Conservation (phyloP, 2,113 vertebrate species). For the Megaptera novaeangliae region DNA sequence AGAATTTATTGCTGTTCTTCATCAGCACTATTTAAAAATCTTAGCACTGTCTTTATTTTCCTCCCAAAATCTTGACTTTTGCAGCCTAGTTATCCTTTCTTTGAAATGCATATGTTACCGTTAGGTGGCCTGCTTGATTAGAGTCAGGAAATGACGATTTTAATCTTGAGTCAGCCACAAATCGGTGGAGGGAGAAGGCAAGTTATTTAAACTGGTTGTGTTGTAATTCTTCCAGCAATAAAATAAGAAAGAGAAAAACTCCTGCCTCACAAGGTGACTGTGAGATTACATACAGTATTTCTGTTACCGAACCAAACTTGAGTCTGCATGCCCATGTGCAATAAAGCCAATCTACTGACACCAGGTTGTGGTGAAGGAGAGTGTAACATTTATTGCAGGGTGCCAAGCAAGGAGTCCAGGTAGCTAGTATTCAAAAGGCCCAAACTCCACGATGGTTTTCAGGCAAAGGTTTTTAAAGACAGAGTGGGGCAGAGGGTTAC, state of each 20-base stretch:
- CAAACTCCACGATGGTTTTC: neutral
- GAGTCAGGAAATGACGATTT: neutral
- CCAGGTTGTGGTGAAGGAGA: neutral
- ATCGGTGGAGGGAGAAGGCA: neutral
- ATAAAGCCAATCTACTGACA: neutral
- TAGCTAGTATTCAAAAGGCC: neutral
- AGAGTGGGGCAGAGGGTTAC: neutral
- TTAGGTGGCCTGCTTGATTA: neutral
- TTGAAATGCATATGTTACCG: neutral
- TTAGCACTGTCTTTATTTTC: neutral
- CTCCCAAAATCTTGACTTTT: neutral
- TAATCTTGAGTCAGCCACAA: neutral
- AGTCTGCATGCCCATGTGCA: neutral
- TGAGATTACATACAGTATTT: neutral
- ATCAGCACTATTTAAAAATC: neutral
- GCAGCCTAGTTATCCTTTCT: neutral
- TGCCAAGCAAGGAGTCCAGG: neutral
- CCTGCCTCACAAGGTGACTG: neutral
- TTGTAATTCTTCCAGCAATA: neutral
- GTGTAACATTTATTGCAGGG: neutral
- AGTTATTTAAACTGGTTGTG: neutral
- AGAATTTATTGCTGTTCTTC: neutral
- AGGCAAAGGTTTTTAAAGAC: neutral
- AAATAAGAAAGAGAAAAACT: slow-evolving; percentile 16
- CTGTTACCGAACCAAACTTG: neutral